Evolutionary conservation across 2,113 vertebrate genomes (phyloP).

Genomic region (Ophthalmolycus amberensis): DNA sequence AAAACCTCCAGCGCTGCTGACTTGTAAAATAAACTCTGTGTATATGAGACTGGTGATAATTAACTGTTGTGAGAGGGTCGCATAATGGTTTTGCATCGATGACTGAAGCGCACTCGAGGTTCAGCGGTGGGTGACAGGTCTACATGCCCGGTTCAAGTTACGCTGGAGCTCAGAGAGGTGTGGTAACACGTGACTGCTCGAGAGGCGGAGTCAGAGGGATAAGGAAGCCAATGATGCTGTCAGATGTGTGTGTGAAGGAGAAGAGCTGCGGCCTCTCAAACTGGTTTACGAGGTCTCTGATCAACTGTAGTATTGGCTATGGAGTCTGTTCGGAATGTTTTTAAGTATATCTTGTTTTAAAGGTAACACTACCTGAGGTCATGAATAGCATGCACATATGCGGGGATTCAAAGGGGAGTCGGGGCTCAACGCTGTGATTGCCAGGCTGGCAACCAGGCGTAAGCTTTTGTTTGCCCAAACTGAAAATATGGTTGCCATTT

Average conservation of each 20-base stretch:
- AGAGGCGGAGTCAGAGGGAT: neutral
- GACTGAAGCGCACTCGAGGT: neutral
- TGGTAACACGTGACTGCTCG: conserved; percentile 36
- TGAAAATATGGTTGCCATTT: neutral
- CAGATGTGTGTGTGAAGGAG: neutral
- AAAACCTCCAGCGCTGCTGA: neutral
- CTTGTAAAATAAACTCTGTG: neutral
- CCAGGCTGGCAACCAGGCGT: neutral
- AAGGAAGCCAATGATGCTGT: conserved; percentile 39
- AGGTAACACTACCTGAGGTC: neutral
- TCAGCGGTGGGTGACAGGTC: conserved; percentile 44
- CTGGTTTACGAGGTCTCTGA: conserved; percentile 12
- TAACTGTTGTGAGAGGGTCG: neutral
- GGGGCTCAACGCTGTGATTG: neutral
- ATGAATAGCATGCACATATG: neutral
- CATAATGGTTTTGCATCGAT: neutral
- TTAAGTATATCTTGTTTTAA: neutral
- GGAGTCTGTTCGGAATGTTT: neutral
- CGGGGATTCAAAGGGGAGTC: neutral
- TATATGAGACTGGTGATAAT: neutral
- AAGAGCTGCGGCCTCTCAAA: neutral
- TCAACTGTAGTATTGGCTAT: conserved; percentile 18
- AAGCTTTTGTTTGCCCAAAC: neutral
- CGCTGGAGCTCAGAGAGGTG: conserved; percentile 6
- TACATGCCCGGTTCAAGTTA: conserved; percentile 30